phyloP scores from a whole-genome alignment of 2,113 vertebrate species.

The Leptobrachium leishanense region DNA sequence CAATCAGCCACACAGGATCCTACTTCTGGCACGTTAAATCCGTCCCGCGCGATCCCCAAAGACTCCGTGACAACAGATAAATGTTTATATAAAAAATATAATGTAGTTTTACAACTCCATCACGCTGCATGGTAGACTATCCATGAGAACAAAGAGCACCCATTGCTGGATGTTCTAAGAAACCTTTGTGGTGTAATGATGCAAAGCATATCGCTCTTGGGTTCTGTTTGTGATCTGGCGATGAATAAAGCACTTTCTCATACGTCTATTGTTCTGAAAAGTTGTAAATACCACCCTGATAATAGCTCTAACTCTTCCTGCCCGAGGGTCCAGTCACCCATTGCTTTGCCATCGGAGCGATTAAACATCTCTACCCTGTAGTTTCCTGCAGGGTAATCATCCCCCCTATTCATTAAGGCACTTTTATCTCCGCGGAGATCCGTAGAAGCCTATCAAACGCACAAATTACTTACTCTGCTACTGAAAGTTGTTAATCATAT shows the following conservation, averaged over 20 bases:
- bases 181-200: conserved; percentile 1
- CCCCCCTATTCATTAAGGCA: conserved; percentile 15
- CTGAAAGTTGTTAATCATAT: conserved; percentile 43
- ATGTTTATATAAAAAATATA: no score
- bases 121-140: not conserved
- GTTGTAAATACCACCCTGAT: not conserved
- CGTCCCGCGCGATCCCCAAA: no score
- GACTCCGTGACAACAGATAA: no score
- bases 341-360: conserved; percentile 7
- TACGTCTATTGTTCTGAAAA: not conserved
- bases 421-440: conserved; percentile 30
- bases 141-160: not conserved
- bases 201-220: not conserved
- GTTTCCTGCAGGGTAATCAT: conserved; percentile 18
- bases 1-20: no score
- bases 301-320: not conserved
- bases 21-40: no score
- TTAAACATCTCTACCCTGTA: conserved; percentile 8
- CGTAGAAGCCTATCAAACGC: conserved; percentile 25
- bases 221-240: not conserved
- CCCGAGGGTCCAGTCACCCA: conserved; percentile 4
- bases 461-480: conserved; percentile 35
- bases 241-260: not conserved
- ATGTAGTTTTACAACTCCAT: not conserved
- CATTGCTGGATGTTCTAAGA: no score